Percentiles rank a stretch among this genome's conserved stretches.
phyloP scores from a whole-genome alignment of 2,113 vertebrate species.

The Laticauda laticaudata region DNA sequence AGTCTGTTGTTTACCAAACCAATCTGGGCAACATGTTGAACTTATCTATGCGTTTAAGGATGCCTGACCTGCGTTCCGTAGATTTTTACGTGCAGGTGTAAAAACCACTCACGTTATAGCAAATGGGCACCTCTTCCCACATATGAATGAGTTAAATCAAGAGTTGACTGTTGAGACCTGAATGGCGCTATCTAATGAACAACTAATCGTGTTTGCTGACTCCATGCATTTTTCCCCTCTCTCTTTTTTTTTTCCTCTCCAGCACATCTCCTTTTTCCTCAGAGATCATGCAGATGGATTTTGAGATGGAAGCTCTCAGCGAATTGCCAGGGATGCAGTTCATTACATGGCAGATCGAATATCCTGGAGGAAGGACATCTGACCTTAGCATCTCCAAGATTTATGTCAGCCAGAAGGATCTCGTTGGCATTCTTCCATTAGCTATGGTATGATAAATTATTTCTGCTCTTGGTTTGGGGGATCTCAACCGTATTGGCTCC shows the following conservation, averaged over 20 bases:
- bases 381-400: slow-evolving; percentile 86
- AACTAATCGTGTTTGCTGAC: background rate
- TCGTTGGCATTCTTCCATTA: slow-evolving; percentile 83
- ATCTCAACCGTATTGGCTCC: background rate
- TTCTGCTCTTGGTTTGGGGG: background rate
- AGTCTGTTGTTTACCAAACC: background rate
- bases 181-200: background rate
- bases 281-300: slow-evolving; percentile 90
- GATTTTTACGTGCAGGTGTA: background rate
- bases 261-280: slow-evolving; percentile 64
- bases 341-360: slow-evolving; percentile 90
- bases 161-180: background rate
- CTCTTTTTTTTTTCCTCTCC: background rate
- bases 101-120: background rate
- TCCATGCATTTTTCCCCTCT: background rate
- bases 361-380: slow-evolving; percentile 68
- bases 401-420: slow-evolving; percentile 84
- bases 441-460: slow-evolving; percentile 81
- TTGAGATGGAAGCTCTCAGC: slow-evolving; percentile 80
- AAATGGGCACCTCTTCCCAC: background rate
- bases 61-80: background rate
- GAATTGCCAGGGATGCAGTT: slow-evolving; percentile 80
- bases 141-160: background rate
- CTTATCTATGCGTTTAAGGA: background rate
- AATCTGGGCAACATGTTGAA: background rate